These are phyloP conservation scores for Stegastes partitus DNA, from an alignment of 2,113 vertebrate genomes.

Conservation along the genomic window DNA sequence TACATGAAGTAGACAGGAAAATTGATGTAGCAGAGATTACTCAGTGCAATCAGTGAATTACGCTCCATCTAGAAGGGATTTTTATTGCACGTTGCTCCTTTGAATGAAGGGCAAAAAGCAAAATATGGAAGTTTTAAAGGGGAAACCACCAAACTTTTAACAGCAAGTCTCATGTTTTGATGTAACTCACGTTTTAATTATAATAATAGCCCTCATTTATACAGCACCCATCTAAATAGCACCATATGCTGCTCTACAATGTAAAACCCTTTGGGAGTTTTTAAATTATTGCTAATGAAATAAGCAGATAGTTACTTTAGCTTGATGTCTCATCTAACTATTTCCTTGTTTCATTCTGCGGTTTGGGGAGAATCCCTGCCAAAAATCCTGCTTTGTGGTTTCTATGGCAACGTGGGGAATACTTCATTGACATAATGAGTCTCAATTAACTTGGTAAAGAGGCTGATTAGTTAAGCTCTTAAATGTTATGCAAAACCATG, in stretches of 20 bases:
- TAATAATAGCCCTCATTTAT: neutral
- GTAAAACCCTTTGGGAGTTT: neutral
- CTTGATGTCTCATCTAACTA: neutral
- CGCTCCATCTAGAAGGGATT: slow-evolving; percentile 17
- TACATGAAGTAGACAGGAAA: slow-evolving; percentile 41
- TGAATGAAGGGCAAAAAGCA: neutral
- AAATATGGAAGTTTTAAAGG: slow-evolving; percentile 3
- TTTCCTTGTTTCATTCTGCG: slow-evolving; percentile 56
- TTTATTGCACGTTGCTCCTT: slow-evolving; percentile 12
- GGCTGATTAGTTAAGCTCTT: slow-evolving; percentile 77
- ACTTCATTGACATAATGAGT: slow-evolving; percentile 72
- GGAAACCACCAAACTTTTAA: neutral
- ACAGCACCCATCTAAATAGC: neutral
- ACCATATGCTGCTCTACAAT: neutral
- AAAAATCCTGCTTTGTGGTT: slow-evolving; percentile 71
- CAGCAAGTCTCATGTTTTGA: neutral
- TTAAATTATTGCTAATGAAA: neutral
- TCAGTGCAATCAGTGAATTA: slow-evolving; percentile 18
- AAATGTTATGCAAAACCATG: slow-evolving; percentile 69
- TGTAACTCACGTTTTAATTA: neutral
- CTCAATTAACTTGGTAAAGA: slow-evolving; percentile 78
- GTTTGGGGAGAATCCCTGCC: slow-evolving; percentile 55
- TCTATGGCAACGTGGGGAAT: slow-evolving; percentile 78
- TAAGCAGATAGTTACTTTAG: slow-evolving; percentile 12
- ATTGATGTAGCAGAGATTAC: slow-evolving; percentile 47